Evolutionary conservation across 2,888 invertebrate species (phyloP).

Genomic region (Octodonta nipae): DNA sequence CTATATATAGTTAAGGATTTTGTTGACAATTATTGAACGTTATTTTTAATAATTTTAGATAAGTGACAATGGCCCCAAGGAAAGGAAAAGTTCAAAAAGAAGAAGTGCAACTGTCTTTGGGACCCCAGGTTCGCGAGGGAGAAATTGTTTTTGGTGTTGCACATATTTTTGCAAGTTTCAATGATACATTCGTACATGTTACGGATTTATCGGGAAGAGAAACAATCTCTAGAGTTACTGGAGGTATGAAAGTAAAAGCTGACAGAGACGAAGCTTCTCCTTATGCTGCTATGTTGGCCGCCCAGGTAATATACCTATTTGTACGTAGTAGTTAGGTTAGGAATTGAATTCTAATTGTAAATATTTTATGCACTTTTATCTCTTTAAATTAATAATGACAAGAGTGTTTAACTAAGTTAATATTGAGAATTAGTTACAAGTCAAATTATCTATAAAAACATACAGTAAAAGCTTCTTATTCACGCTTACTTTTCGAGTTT

Average conservation of each 20-base stretch:
- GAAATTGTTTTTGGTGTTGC: constrained; percentile 98
- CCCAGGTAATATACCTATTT: constrained; percentile 54
- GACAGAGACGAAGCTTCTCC: constrained; percentile 99
- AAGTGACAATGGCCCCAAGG: constrained; percentile 88
- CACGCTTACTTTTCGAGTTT: too few relatives aligned
- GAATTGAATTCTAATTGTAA: too few relatives aligned
- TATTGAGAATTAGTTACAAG: too few relatives aligned
- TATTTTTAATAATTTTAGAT: too few relatives aligned
- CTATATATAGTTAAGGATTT: too few relatives aligned
- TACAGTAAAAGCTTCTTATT: too few relatives aligned
- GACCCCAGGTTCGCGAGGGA: constrained; percentile 92
- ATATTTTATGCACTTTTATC: too few relatives aligned
- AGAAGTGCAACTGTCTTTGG: constrained; percentile 89
- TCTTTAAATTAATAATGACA: too few relatives aligned
- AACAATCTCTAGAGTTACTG: constrained; percentile 89
- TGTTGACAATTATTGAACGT: too few relatives aligned
- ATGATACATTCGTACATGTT: constrained; percentile 99
- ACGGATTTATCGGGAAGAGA: constrained; percentile 96
- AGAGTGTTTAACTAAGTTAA: too few relatives aligned
- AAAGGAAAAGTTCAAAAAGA: constrained; percentile 95
- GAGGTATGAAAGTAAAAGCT: constrained; percentile 99
- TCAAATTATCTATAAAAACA: too few relatives aligned
- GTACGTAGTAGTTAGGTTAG: too few relatives aligned
- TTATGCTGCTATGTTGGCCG: constrained; percentile 99
- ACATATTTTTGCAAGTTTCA: constrained; percentile 99